A percentile compares a stretch with the other conserved stretches of the same genome.
Evolutionary conservation across 2,113 vertebrate genomes (phyloP).

Genomic region (Pomatostomus ruficeps): DNA sequence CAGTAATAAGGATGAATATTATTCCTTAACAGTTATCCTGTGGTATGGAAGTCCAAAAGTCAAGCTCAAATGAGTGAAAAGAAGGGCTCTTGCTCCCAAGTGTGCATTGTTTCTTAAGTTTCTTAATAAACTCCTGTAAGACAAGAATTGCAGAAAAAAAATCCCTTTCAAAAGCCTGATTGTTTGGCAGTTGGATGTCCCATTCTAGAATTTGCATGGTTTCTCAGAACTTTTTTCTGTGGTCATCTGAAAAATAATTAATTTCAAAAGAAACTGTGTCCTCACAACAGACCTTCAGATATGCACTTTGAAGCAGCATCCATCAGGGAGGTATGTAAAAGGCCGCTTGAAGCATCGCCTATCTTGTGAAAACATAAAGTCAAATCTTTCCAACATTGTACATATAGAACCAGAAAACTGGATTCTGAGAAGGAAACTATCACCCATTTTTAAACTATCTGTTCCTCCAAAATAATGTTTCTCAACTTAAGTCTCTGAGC

Average conservation of each 20-base stretch:
- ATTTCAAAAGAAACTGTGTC: neutral
- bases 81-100: neutral
- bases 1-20: neutral
- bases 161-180: neutral
- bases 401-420: neutral
- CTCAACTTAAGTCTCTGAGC: neutral
- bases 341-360: neutral
- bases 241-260: neutral
- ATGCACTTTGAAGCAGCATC: neutral
- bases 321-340: neutral
- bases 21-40: neutral
- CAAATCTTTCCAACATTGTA: neutral
- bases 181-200: neutral
- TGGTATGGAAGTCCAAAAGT: neutral
- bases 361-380: neutral
- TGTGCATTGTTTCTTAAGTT: neutral
- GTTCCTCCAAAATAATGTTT: neutral
- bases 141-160: neutral
- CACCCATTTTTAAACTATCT: neutral
- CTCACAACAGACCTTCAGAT: neutral
- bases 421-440: neutral
- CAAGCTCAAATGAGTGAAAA: neutral
- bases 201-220: neutral
- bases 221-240: neutral
- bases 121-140: neutral